Evolutionary conservation across 53 echinoderm and acorn worm genomes (phyloP), one percentile per base, ranked within the genome.

Genomic region (Henricia sp.): DNA sequence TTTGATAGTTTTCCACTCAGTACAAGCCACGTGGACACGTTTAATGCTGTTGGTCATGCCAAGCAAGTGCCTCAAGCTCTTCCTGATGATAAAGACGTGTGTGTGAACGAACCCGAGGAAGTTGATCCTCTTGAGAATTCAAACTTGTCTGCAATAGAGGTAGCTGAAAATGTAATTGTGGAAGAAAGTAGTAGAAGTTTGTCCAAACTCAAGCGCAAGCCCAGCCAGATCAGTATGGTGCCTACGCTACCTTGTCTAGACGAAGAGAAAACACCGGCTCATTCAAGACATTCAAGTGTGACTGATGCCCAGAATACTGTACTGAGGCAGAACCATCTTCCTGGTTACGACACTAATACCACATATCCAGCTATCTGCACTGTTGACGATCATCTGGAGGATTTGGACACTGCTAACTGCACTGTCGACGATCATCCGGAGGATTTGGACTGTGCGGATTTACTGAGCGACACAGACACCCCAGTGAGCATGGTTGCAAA

Each of bases 401-500:
- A 80, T n/a, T 32, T 28, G 43, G 60, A 64, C 6, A 8, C 48
- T 3, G 80, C 13, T 21, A 33, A 33, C 1, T 64, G 32, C 19
- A 28, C 43, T 76, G 40, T 9, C 23, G 59, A 59, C 27, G 26
- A 25, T 12, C 38, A 36, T 16, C 39, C 46, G 2, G 63, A 44
- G 5, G 63, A 80, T n/a, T 32, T 48, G 32, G 24, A 38, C 27
- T 34, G 33, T 20, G 32, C 19, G 17, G 64, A 80, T 24, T 9
- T 32, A 4, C 17, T 9, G 63, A 80, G 80, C 46, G 80, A 62
- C 33, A 80, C 65, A 19, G 80, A 64, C 11, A 80, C 80, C 16
- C 62, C 63, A 19, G 80, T 62, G 63, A 80, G 80, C 29, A 80
- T 80, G 80, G 19, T 80, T 42, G 80, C 80, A 33, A 80, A 80